These are phyloP conservation scores for Frankliniella fusca DNA, from an alignment of 2,888 invertebrate genomes.

Conservation along the genomic window DNA sequence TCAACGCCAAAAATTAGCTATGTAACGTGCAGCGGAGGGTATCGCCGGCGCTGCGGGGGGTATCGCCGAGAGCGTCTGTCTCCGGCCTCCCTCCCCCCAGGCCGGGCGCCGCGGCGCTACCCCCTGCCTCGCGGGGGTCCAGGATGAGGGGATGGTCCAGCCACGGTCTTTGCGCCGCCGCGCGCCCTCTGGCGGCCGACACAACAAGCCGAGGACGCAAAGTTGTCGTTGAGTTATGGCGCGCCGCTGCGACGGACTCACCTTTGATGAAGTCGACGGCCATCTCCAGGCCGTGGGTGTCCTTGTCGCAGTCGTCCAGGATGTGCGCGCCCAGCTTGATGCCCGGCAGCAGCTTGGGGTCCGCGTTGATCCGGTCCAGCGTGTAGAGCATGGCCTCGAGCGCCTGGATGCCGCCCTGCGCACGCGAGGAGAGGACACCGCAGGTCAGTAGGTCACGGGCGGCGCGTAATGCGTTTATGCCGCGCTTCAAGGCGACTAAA, in stretches of 20 bases:
- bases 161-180: background rate
- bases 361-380: constrained; percentile 37
- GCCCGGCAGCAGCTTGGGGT: constrained; percentile 63
- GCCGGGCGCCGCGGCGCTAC: background rate
- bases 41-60: no score
- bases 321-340: constrained; percentile 80
- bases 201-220: background rate
- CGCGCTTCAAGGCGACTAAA: no score
- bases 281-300: constrained; percentile 91
- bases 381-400: constrained; percentile 39
- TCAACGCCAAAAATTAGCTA: no score
- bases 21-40: no score
- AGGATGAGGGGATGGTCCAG: background rate
- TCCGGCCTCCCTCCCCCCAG: no score
- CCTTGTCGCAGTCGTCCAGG: constrained; percentile 90
- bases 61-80: no score
- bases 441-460: background rate
- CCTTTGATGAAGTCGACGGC: constrained; percentile 96
- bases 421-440: background rate
- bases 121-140: background rate
- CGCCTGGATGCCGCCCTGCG: constrained; percentile 37
- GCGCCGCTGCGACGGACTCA: constrained; percentile 49
- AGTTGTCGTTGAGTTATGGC: background rate
- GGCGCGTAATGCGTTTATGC: background rate
- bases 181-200: background rate